Base-by-base conservation (phyloP, 1,140 invertebrate genomes). In the Drosophila busckii region DNA sequence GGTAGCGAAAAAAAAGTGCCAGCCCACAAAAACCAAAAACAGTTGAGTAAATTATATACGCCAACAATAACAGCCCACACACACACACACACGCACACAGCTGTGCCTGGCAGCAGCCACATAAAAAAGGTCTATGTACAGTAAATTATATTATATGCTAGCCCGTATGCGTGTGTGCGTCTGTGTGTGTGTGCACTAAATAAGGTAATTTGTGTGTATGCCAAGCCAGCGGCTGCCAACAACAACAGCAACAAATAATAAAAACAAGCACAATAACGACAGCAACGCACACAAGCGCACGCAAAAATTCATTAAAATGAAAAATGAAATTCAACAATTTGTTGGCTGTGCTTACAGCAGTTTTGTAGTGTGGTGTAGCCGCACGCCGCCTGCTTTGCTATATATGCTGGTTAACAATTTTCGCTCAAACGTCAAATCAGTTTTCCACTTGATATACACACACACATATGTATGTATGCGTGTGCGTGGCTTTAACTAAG, bases 121-220 rank as follows among this genome's bases (percentile, higher is more conserved):
- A 60, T 44, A 69, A 78, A 64, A 52, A 82, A 69, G 73, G 75
- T 69, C 64, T 73, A 80, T 80, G 69, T 80, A 80, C 73, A 80
- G 73, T 80, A 80, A 80, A 80, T 82, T 80, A 80, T 82, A 80
- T 82, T 82, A 80, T 73, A 80, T 80, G 75, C 75, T n/a, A 52
- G 60, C 75, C 42, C 60, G n/a, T n/a, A n/a, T n/a, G n/a, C n/a
- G n/a, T n/a, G n/a, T n/a, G n/a, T n/a, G n/a, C n/a, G n/a, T n/a
- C n/a, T n/a, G n/a, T n/a, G n/a, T n/a, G n/a, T 73, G 69, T 80
- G 75, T 80, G 68, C 65, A 73, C 75, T 80, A 80, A 80, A 80
- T 80, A 80, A 80, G 75, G 75, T 80, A 80, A 82, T 80, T 80
- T 80, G 75, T 69, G 75, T 80, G 52, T 66, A 70, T 44, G 62